Evolutionary conservation across 2,888 invertebrate genomes (phyloP).

Genomic region (Yponomeuta malinellus): DNA sequence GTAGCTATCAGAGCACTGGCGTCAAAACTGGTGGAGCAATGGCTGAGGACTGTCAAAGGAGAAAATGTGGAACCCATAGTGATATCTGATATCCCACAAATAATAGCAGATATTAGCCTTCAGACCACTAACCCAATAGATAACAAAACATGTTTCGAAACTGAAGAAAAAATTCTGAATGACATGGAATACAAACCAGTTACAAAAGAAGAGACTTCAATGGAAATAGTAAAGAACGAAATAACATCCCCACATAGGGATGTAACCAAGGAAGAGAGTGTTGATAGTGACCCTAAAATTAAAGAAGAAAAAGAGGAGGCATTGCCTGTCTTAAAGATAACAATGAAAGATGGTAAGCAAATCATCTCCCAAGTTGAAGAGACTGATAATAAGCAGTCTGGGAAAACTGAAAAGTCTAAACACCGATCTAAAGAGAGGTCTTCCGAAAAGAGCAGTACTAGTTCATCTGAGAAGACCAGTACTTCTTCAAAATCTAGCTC

Average conservation of each 20-base stretch:
- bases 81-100: constrained; percentile 53
- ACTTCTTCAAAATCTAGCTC: constrained; percentile 43
- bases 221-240: constrained; percentile 23
- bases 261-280: constrained; percentile 11
- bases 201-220: constrained; percentile 19
- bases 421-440: constrained; percentile 67
- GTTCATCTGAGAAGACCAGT: constrained; percentile 64
- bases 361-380: constrained; percentile 77
- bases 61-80: constrained; percentile 73
- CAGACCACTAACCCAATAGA: constrained; percentile 31
- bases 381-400: constrained; percentile 43
- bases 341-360: constrained; percentile 83
- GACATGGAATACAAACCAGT: constrained; percentile 27
- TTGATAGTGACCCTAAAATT: constrained; percentile 18
- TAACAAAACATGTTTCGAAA: constrained; percentile 24
- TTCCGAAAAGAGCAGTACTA: constrained; percentile 60
- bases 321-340: constrained; percentile 75
- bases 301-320: constrained; percentile 47
- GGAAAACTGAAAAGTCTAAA: constrained; percentile 41
- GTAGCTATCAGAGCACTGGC: constrained; percentile 86
- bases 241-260: constrained; percentile 22
- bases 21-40: constrained; percentile 88
- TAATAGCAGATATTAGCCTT: constrained; percentile 44
- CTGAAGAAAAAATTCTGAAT: constrained; percentile 21
- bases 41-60: constrained; percentile 92